phyloP scores from a whole-genome alignment of 2,113 vertebrate genomes.

The Hyaena hyaena region DNA sequence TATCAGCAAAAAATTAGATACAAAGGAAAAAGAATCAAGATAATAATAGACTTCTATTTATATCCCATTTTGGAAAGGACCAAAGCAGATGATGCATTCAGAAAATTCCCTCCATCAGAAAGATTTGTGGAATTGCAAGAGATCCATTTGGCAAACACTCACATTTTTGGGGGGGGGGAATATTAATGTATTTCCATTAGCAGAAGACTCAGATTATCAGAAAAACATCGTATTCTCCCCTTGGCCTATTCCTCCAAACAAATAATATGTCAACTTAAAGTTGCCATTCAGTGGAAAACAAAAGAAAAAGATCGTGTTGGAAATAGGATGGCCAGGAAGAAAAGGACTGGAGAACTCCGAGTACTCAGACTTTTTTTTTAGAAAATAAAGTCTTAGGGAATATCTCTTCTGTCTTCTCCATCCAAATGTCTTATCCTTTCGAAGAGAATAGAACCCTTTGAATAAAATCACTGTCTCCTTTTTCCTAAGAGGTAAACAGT shows the following conservation, averaged over 20 bases:
- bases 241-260: neutral
- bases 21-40: neutral
- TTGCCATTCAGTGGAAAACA: neutral
- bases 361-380: neutral
- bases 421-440: neutral
- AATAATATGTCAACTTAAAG: neutral
- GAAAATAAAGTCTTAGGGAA: neutral
- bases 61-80: neutral
- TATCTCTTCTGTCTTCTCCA: neutral
- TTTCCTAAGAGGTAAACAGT: constrained; percentile 11
- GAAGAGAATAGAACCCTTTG: constrained; percentile 32
- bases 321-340: neutral
- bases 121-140: neutral
- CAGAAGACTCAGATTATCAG: neutral
- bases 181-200: neutral
- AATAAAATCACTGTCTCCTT: neutral
- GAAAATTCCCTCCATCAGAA: neutral
- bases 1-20: neutral
- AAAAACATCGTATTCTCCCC: neutral
- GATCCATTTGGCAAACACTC: neutral
- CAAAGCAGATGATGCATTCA: neutral
- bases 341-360: neutral
- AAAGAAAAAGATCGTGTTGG: neutral
- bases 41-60: neutral
- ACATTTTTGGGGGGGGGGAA: neutral